These are phyloP conservation scores for Montipora efflorescens DNA, from an alignment of 64 coral and sea anemone species.

Conservation along the genomic window DNA sequence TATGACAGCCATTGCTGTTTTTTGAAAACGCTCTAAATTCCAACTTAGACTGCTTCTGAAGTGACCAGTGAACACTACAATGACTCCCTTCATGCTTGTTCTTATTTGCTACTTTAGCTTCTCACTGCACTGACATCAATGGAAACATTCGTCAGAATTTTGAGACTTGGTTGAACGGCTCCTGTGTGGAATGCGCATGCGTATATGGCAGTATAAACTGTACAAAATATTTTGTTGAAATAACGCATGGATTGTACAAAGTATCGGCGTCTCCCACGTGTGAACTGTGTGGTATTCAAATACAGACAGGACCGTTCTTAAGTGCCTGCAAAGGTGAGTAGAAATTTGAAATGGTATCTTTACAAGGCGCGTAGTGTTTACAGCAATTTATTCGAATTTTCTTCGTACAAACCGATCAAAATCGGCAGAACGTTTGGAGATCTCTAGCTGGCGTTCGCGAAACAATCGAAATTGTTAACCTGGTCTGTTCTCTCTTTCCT, in stretches of 20 bases:
- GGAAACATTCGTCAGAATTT: constrained; percentile 3
- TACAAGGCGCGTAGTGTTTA: neutral
- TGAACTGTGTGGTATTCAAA: neutral
- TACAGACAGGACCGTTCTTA: neutral
- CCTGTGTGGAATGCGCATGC: constrained; percentile 31
- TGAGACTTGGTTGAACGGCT: constrained; percentile 24
- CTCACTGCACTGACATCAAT: neutral
- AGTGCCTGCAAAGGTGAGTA: constrained; percentile 23
- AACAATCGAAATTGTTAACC: neutral
- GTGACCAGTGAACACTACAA: neutral
- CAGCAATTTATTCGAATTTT: neutral
- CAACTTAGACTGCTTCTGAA: too few species aligned
- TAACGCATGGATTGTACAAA: constrained; percentile 11
- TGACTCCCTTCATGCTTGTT: neutral
- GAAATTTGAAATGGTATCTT: neutral
- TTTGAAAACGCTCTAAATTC: too few species aligned
- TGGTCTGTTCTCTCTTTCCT: too few species aligned
- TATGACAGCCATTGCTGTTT: too few species aligned
- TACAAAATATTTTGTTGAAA: neutral
- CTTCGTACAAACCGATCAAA: too few species aligned
- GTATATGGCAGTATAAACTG: constrained; percentile 26
- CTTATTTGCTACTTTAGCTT: neutral
- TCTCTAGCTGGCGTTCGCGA: neutral
- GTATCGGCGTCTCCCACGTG: neutral
- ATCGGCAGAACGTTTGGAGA: neutral